phyloP scores from a whole-genome alignment of 1,140 invertebrate species.

The Pachypsylla venusta region DNA sequence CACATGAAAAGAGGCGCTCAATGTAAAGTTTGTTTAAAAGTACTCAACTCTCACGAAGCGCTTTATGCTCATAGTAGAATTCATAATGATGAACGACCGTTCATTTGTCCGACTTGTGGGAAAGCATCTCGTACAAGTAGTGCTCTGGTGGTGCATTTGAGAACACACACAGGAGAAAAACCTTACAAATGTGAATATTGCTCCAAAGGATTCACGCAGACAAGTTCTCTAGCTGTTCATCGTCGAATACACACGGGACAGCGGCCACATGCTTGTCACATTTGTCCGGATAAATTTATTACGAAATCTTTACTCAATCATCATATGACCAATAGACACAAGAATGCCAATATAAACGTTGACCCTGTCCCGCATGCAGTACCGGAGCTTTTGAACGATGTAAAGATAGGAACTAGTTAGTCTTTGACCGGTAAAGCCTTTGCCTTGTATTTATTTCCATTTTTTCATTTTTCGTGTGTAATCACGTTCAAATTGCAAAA shows the following conservation, averaged over 20 bases:
- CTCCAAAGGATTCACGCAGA: slow-evolving; percentile 29
- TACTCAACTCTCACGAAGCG: slow-evolving; percentile 17
- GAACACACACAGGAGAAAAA: slow-evolving; percentile 28
- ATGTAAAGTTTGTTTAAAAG: background rate
- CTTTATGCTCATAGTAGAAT: slow-evolving; percentile 24
- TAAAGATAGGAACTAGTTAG: no score
- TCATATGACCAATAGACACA: slow-evolving; percentile 23
- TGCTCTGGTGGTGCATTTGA: slow-evolving; percentile 34
- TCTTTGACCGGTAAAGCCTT: no score
- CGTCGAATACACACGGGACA: slow-evolving; percentile 42
- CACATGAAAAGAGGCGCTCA: slow-evolving; percentile 54
- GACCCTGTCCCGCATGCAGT: no score
- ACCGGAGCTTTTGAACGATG: no score
- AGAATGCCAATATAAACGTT: no score
- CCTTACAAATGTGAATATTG: slow-evolving; percentile 25
- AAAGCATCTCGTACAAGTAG: slow-evolving; percentile 27
- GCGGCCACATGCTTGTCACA: slow-evolving; percentile 37
- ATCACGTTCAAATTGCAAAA: no score
- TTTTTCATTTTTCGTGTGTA: no score
- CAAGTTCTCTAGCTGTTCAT: slow-evolving; percentile 45
- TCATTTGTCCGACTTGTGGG: slow-evolving; percentile 26
- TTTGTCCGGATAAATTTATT: slow-evolving; percentile 49
- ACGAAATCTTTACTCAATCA: slow-evolving; percentile 35
- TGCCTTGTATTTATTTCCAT: no score
- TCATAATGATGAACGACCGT: slow-evolving; percentile 26